Evolutionary conservation across 2,113 vertebrate species (phyloP).

Genomic region (Maccullochella peelii): DNA sequence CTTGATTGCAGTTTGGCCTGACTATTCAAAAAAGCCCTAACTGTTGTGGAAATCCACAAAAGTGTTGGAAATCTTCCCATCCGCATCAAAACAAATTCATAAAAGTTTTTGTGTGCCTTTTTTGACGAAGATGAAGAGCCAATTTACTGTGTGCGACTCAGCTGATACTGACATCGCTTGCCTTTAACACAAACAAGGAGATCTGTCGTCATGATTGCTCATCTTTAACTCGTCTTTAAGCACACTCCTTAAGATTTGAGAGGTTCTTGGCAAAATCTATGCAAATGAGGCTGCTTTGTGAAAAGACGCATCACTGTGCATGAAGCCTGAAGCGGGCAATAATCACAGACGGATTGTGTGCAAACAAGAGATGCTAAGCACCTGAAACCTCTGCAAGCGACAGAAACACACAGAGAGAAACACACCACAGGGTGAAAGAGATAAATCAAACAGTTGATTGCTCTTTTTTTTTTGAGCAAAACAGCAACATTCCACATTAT

Average conservation of each 20-base stretch:
- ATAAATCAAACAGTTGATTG: constrained; percentile 63
- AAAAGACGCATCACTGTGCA: constrained; percentile 62
- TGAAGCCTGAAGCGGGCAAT: constrained; percentile 68
- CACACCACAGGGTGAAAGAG: constrained; percentile 24
- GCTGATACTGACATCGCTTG: constrained; percentile 45
- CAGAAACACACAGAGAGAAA: constrained; percentile 45
- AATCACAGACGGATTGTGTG: constrained; percentile 84
- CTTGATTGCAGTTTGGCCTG: constrained; percentile 56
- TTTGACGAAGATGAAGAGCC: constrained; percentile 54
- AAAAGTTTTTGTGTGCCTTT: constrained; percentile 37
- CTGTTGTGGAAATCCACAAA: constrained; percentile 45
- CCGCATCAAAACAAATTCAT: constrained; percentile 53
- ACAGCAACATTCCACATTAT: constrained; percentile 26
- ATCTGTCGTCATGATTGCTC: constrained; percentile 72
- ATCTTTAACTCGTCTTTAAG: constrained; percentile 66
- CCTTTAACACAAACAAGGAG: constrained; percentile 64
- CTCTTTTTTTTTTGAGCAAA: constrained; percentile 39
- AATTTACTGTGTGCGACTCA: constrained; percentile 43
- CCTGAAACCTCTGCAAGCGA: constrained; percentile 65
- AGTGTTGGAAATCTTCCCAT: constrained; percentile 36
- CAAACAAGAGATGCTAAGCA: constrained; percentile 84
- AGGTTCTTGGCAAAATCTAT: constrained; percentile 73
- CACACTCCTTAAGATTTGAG: constrained; percentile 60
- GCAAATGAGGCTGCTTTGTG: constrained; percentile 77
- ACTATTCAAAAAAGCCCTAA: constrained; percentile 49